Base-by-base conservation (phyloP, 2,797 vertebrate genomes). In the Lemur catta region DNA sequence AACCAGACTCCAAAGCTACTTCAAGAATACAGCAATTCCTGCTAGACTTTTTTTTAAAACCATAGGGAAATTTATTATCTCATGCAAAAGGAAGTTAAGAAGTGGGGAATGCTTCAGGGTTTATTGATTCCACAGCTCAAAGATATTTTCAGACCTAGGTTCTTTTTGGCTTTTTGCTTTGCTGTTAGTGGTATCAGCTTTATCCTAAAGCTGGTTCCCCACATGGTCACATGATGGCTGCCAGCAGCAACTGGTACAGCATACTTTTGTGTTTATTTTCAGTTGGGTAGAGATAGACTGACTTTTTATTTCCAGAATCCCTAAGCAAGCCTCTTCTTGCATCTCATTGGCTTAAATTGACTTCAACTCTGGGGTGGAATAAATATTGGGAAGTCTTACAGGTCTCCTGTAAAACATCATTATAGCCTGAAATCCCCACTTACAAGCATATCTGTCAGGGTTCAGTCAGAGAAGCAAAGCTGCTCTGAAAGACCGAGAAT, bases 121-220 rank as follows among this genome's bases (percentile, higher is more conserved):
- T 74, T 91, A 87, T 78, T 82, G 52, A 93, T 67, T 89, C 67
- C n/a, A 38, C n/a, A 95, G 69, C 33, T 88, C n/a, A 76, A 22
- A 96, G 59, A 84, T 71, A 75, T 82, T 89, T 95, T 90, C 72
- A 94, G 93, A 80, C 17, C 10, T 80, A 48, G 28, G 13, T 67
- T 92, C 57, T 78, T 74, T 90, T 30, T 43, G 43, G n/a, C 38
- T 88, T 87, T 91, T 82, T 65, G 59, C 72, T 90, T 94, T 89
- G 86, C 38, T 82, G 15, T 93, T 69, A 35, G 11, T 84, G 55
- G 35, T 35, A 55, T 84, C 61, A 81, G 48, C 22, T 89, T 81
- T 94, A 91, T 91, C 71, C 59, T 84, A 91, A 96, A 97, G 78
- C 87, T 94, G 76, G 71, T 52, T 88, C 46, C 28, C 75, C 87